Conservation (phyloP, 2,888 invertebrate species). For the Anthophora plumipes region DNA sequence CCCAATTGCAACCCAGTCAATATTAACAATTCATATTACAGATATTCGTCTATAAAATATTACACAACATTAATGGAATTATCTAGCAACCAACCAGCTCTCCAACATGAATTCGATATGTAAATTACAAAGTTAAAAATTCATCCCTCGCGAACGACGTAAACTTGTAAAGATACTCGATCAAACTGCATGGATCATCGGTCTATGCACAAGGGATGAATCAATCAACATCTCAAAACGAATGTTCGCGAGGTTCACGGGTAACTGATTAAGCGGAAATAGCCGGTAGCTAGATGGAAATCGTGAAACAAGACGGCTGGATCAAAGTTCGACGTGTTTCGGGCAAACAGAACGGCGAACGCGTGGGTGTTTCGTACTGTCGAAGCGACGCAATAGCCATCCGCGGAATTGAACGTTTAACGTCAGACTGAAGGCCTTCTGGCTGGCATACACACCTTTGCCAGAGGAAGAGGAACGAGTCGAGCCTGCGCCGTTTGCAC, state of each 20-base stretch:
- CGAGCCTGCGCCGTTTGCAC: constrained; percentile 78
- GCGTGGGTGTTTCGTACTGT: constrained; percentile 69
- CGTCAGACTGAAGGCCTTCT: constrained; percentile 80
- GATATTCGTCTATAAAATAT: not conserved
- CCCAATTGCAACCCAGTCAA: not conserved
- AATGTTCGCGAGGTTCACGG: not conserved
- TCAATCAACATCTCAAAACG: constrained; percentile 5
- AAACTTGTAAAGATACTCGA: not conserved
- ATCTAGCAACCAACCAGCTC: not conserved
- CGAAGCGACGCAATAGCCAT: constrained; percentile 72
- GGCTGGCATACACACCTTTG: constrained; percentile 72
- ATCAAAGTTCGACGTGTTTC: constrained; percentile 49
- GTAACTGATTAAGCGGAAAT: not conserved
- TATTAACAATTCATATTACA: not conserved
- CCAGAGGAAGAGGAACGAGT: constrained; percentile 63
- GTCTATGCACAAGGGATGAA: no score
- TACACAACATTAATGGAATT: not conserved
- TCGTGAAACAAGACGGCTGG: constrained; percentile 14
- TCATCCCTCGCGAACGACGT: not conserved
- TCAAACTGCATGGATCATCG: not conserved
- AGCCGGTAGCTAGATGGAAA: not conserved
- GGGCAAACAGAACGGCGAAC: constrained; percentile 37
- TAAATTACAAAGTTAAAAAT: not conserved
- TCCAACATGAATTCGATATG: not conserved
- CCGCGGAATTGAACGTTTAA: constrained; percentile 79